phyloP scores from a whole-genome alignment of 2,797 vertebrate species.

The Pangasius larnaudii region DNA sequence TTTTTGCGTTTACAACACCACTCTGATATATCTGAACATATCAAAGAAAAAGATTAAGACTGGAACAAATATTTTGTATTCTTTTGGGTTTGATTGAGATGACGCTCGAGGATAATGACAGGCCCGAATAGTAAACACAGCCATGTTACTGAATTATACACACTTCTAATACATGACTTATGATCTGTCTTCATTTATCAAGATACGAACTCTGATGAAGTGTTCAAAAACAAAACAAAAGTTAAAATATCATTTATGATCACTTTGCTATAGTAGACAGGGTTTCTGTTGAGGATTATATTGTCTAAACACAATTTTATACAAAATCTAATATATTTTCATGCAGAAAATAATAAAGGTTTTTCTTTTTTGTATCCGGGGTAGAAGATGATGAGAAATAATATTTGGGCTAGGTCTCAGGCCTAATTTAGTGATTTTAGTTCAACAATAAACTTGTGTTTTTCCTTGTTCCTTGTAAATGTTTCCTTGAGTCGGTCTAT shows the following conservation, averaged over 20 bases:
- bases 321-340: no score
- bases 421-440: background rate
- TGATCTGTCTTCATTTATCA: background rate
- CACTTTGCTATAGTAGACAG: background rate
- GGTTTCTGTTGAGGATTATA: background rate
- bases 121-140: background rate
- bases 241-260: background rate
- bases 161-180: background rate
- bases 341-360: background rate
- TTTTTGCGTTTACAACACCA: background rate
- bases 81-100: background rate
- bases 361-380: background rate
- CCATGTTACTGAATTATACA: background rate
- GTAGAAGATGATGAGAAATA: background rate
- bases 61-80: background rate
- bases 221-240: background rate
- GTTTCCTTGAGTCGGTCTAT: background rate
- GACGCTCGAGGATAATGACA: background rate
- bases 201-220: background rate
- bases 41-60: background rate
- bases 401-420: background rate
- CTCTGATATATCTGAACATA: background rate
- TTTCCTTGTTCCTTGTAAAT: constrained; percentile 18
- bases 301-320: background rate
- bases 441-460: background rate